Evolutionary conservation across 2,113 vertebrate genomes (phyloP).

Genomic region (Zapus hudsonius): DNA sequence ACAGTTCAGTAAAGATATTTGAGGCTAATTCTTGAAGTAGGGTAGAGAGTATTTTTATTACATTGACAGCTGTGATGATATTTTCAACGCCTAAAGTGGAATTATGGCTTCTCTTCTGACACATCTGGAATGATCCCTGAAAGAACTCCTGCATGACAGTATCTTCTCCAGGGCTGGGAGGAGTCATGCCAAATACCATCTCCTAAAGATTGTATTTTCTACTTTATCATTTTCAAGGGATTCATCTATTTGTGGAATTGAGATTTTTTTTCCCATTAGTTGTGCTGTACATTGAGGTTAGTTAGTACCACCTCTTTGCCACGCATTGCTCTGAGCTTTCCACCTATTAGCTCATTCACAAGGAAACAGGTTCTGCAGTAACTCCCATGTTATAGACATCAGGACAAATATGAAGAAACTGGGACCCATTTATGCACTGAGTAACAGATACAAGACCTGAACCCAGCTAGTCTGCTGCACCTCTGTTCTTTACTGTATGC

Average conservation of each 20-base stretch:
- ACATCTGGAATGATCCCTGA: not conserved
- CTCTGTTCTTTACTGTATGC: not conserved
- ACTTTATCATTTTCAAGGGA: not conserved
- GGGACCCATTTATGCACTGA: not conserved
- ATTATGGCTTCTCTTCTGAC: slow-evolving; percentile 1
- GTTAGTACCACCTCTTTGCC: not conserved
- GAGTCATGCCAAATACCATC: not conserved
- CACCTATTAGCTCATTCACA: not conserved
- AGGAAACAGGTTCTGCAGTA: not conserved
- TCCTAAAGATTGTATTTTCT: slow-evolving; percentile 24
- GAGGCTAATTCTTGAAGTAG: slow-evolving; percentile 16
- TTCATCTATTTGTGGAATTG: not conserved
- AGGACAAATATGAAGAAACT: too few relatives aligned
- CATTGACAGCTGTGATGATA: slow-evolving; percentile 45
- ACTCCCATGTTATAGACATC: not conserved
- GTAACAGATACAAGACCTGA: not conserved
- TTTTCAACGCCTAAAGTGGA: slow-evolving; percentile 6
- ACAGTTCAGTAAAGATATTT: not conserved
- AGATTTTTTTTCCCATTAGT: not conserved
- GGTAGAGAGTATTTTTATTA: slow-evolving; percentile 20
- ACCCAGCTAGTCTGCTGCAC: not conserved
- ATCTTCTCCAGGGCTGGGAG: not conserved
- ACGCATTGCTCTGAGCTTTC: not conserved
- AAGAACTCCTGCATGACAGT: not conserved
- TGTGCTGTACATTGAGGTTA: not conserved